phyloP scores from a whole-genome alignment of 2,888 invertebrate species.

The Oeneis ivallda region DNA sequence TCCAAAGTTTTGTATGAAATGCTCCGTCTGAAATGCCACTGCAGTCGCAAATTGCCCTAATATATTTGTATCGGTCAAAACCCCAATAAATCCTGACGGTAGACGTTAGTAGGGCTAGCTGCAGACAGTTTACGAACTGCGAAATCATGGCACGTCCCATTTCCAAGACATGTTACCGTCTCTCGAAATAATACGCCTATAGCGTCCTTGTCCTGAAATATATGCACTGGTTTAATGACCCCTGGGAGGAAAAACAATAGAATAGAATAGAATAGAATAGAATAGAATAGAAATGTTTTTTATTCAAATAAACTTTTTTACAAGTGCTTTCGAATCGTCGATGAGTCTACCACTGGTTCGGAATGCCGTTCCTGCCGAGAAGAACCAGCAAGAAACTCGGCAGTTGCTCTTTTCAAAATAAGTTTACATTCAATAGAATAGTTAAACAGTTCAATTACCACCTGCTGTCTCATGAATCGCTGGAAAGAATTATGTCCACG shows the following conservation, averaged over 20 bases:
- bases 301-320: no score
- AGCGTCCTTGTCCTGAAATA: conserved; percentile 35
- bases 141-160: conserved; percentile 18
- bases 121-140: conserved; percentile 29
- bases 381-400: no score
- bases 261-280: no score
- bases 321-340: no score
- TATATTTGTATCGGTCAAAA: conserved; percentile 20
- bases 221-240: conserved; percentile 36
- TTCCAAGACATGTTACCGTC: conserved; percentile 18
- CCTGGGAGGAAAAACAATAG: background rate
- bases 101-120: conserved; percentile 33
- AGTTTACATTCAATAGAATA: no score
- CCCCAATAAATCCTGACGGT: conserved; percentile 24
- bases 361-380: no score
- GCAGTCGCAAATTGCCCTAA: background rate
- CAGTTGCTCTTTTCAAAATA: no score
- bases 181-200: conserved; percentile 28
- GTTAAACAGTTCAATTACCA: no score
- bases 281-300: no score
- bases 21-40: background rate
- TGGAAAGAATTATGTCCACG: no score
- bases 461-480: no score
- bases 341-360: no score
- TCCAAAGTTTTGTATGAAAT: background rate